Conservation (phyloP, 2,888 invertebrate species). For the Athalia cordata region DNA sequence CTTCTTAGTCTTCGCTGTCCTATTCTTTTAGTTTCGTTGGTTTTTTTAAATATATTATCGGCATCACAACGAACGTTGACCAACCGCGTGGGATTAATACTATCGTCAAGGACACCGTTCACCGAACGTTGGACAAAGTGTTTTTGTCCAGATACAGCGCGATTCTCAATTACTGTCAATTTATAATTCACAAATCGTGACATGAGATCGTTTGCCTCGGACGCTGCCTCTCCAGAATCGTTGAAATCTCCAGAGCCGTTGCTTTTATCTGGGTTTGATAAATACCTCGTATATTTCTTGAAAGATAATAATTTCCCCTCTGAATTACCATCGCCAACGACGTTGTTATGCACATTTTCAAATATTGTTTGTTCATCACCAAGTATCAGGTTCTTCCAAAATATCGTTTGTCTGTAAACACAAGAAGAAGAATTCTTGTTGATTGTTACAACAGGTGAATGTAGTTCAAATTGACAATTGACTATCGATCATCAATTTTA, state of each 20-base stretch:
- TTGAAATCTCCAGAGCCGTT: conserved; percentile 1
- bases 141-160: background rate
- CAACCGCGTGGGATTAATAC: background rate
- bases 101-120: background rate
- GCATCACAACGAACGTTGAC: background rate
- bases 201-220: background rate
- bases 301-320: background rate
- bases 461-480: no score
- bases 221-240: background rate
- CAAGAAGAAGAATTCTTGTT: background rate
- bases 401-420: conserved; percentile 27
- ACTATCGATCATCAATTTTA: no score
- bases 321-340: conserved; percentile 4
- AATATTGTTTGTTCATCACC: conserved; percentile 27
- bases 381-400: conserved; percentile 32
- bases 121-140: conserved; percentile 15
- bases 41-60: background rate
- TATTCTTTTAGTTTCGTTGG: background rate
- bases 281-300: background rate
- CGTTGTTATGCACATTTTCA: background rate
- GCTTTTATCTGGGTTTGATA: background rate
- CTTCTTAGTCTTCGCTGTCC: background rate
- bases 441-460: background rate
- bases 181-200: conserved; percentile 14
- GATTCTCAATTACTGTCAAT: background rate